A percentile compares a stretch with the other conserved stretches of the same genome.
These are phyloP conservation scores for Synergus laeviventris DNA, from an alignment of 2,888 invertebrate species.

Conservation along the genomic window DNA sequence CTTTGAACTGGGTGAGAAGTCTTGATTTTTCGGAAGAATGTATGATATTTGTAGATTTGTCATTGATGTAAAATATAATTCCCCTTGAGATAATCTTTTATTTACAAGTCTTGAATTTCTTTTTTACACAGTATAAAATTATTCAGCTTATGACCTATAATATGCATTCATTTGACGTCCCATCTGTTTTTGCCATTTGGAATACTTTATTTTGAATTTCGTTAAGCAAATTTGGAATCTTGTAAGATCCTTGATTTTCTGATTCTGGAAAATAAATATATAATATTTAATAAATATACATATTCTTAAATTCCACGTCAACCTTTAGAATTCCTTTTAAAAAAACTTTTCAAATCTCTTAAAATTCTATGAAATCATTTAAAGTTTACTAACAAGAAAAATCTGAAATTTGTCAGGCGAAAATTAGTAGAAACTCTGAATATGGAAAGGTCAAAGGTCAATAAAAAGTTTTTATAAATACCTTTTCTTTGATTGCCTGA, in stretches of 20 bases:
- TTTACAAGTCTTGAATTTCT: constrained; percentile 36
- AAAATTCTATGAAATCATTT: too few relatives aligned
- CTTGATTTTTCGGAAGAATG: constrained; percentile 9
- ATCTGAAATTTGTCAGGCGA: too few relatives aligned
- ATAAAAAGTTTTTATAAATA: constrained; percentile 43
- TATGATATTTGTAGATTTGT: constrained; percentile 39
- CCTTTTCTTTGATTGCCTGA: constrained; percentile 56
- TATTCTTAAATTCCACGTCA: too few relatives aligned
- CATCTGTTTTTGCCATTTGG: constrained; percentile 54
- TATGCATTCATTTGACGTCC: background rate
- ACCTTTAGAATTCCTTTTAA: too few relatives aligned
- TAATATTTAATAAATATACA: background rate
- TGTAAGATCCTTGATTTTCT: constrained; percentile 12
- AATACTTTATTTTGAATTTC: constrained; percentile 59
- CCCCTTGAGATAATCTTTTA: constrained; percentile 25
- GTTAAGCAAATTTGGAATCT: constrained; percentile 55
- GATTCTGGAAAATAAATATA: constrained; percentile 42
- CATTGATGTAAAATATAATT: constrained; percentile 42
- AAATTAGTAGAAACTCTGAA: background rate
- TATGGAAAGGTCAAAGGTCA: background rate
- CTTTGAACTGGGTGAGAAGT: constrained; percentile 43
- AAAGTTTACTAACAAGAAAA: too few relatives aligned
- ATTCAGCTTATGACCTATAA: background rate
- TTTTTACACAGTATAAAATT: constrained; percentile 26
- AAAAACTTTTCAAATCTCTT: too few relatives aligned